Evolutionary conservation across 2,797 vertebrate species (phyloP).

Genomic region (Myripristis jacobus): DNA sequence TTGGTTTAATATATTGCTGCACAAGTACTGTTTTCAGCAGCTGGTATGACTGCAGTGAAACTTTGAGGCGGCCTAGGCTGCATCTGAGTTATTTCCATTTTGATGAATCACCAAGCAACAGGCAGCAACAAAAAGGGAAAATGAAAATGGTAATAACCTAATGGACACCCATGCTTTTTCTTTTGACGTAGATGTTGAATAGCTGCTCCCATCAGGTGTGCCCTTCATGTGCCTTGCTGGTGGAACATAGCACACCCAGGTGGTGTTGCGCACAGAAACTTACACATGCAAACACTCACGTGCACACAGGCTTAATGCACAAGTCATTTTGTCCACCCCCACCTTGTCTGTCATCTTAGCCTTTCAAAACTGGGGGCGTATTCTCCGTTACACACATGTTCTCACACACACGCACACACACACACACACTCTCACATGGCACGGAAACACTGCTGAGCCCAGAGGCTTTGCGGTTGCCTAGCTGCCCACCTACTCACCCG

Average conservation of each 20-base stretch:
- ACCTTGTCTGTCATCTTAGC: constrained; percentile 65
- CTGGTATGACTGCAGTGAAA: constrained; percentile 14
- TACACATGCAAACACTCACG: constrained; percentile 22
- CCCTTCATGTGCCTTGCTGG: constrained; percentile 48
- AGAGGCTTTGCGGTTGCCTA: constrained; percentile 72
- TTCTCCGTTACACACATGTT: constrained; percentile 20
- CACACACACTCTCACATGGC: constrained; percentile 23
- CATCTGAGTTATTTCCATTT: constrained; percentile 44
- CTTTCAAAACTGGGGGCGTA: constrained; percentile 58
- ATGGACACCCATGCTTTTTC: constrained; percentile 62
- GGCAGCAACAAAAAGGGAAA: constrained; percentile 54
- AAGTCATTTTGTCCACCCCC: constrained; percentile 66
- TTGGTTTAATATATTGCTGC: not conserved
- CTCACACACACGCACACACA: too few species aligned
- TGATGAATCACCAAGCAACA: constrained; percentile 63
- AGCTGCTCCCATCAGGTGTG: constrained; percentile 65
- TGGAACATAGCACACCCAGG: constrained; percentile 52
- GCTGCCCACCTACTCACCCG: constrained; percentile 71
- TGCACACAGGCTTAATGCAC: constrained; percentile 52
- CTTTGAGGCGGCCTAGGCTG: constrained; percentile 11
- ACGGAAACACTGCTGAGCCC: constrained; percentile 62
- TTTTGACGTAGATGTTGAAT: constrained; percentile 47
- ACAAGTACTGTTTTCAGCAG: not conserved
- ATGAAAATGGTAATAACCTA: constrained; percentile 54
- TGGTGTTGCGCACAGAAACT: constrained; percentile 26